Base-by-base conservation (phyloP, 1,140 invertebrate genomes). In the Aphelenchoides fujianensis region DNA sequence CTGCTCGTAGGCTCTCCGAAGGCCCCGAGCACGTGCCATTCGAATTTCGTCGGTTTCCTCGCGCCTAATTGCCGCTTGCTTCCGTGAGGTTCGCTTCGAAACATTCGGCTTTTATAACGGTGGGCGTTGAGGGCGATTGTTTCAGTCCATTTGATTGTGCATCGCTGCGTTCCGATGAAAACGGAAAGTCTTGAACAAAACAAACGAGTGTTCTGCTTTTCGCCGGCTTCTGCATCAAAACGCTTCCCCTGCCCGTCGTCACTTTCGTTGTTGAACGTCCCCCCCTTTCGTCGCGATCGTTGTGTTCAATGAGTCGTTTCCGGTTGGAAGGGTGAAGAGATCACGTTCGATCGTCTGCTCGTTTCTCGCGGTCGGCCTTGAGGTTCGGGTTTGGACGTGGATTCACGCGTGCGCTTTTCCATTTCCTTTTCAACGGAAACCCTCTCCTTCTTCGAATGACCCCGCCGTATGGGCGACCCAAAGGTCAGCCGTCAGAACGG, bases 301-400 rank as follows among this genome's bases (percentile, higher is more conserved):
- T 48, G 41, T 48, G 41, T 48, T 48, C 41, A 48, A 48, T 48
- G 41, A 48, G 41, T 23, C 41, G 23, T 48, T 48, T 48, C 41
- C 41, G 41, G 12, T 48, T 16, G 23, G 23, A 48, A 48, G 23
- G 23, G 12, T 48, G 12, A 48, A 48, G 12, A 23, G 41, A 12
- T 48, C 41, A 48, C 41, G 23, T 48, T 48, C 23, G 12, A 48
- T 48, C 23, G 41, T 48, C 41, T 23, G 12, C 23, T 23, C 12
- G 23, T 48, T 48, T 48, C 41, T 12, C 41, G 41, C 12, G 12
- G 41, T 12, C 12, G 23, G 23, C 41, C 41, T 23, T 12, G 23
- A 23, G 23, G 12, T 12, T 48, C 41, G 41, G 12, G 41, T 48
- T 48, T 48, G 41, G 12, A 16, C 23, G 23, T 23, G 23, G 23